Percentiles rank a stretch among this genome's conserved stretches.
Conservation (phyloP, 2,113 vertebrate genomes). For the Hystrix cristata region DNA sequence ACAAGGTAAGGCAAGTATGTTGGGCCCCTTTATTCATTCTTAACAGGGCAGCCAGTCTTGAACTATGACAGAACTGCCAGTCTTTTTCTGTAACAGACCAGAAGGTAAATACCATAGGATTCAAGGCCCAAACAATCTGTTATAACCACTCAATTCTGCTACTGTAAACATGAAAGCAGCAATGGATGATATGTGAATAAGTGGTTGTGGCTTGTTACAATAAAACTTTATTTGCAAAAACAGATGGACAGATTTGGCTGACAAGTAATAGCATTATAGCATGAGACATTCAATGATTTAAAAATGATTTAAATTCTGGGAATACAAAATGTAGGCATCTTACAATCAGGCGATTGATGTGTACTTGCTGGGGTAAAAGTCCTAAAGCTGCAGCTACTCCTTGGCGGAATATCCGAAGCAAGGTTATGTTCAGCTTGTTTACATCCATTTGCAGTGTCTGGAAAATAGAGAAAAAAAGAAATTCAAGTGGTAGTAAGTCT, state of each 20-base stretch:
- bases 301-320: slow-evolving; percentile 27
- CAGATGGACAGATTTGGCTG: neutral
- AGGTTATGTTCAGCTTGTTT: slow-evolving; percentile 93
- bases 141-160: neutral
- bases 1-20: neutral
- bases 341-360: slow-evolving; percentile 97
- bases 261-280: neutral
- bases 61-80: neutral
- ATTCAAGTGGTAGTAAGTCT: slow-evolving; percentile 14
- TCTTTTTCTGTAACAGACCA: slow-evolving; percentile 25
- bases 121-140: neutral
- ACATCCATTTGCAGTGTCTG: slow-evolving; percentile 96
- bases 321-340: slow-evolving; percentile 78
- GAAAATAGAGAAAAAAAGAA: slow-evolving; percentile 76
- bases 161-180: neutral
- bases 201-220: neutral
- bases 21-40: neutral
- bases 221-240: slow-evolving; percentile 1
- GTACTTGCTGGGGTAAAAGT: slow-evolving; percentile 92
- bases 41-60: neutral
- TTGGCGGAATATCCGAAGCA: slow-evolving; percentile 94
- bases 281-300: neutral
- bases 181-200: neutral
- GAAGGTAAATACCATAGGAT: neutral
- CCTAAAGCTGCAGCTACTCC: slow-evolving; percentile 95